These are phyloP conservation scores for Strigamia crassipes DNA, from an alignment of 2,888 invertebrate species.

Conservation along the genomic window DNA sequence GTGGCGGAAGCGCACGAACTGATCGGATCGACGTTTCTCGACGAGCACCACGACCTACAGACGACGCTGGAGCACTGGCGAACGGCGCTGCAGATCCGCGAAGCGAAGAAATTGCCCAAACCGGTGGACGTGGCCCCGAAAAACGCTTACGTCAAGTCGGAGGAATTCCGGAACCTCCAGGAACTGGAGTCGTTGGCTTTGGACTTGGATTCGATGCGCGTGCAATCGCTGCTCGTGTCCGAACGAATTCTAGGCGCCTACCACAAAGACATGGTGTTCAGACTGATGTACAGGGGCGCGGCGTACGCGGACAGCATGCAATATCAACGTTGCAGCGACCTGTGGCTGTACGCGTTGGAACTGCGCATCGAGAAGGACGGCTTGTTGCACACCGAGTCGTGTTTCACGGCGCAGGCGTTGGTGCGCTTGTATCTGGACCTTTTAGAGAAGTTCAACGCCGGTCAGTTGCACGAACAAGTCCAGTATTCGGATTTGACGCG, in stretches of 20 bases:
- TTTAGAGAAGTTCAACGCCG: slow-evolving; percentile 57
- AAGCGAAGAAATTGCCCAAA: slow-evolving; percentile 54
- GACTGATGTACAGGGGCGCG: slow-evolving; percentile 67
- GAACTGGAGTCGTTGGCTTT: slow-evolving; percentile 73
- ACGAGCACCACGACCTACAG: slow-evolving; percentile 66
- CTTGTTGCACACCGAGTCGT: slow-evolving; percentile 73
- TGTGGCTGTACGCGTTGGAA: slow-evolving; percentile 83
- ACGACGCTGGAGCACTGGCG: slow-evolving; percentile 77
- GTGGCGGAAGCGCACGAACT: slow-evolving; percentile 85
- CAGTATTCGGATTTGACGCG: slow-evolving; percentile 72
- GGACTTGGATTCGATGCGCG: slow-evolving; percentile 83
- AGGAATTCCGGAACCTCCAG: slow-evolving; percentile 73
- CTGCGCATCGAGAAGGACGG: slow-evolving; percentile 79
- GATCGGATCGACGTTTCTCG: slow-evolving; percentile 83
- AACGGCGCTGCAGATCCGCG: slow-evolving; percentile 72
- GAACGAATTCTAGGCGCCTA: slow-evolving; percentile 82
- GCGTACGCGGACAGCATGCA: slow-evolving; percentile 64
- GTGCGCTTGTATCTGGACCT: slow-evolving; percentile 76
- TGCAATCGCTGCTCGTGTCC: slow-evolving; percentile 84
- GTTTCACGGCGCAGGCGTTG: slow-evolving; percentile 83
- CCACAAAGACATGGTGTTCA: slow-evolving; percentile 85
- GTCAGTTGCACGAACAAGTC: slow-evolving; percentile 61
- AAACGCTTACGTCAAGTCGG: slow-evolving; percentile 69
- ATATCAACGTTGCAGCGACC: slow-evolving; percentile 81
- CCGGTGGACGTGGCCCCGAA: slow-evolving; percentile 62